Conservation (phyloP, 2,888 invertebrate species). For the Agrochola circellaris region DNA sequence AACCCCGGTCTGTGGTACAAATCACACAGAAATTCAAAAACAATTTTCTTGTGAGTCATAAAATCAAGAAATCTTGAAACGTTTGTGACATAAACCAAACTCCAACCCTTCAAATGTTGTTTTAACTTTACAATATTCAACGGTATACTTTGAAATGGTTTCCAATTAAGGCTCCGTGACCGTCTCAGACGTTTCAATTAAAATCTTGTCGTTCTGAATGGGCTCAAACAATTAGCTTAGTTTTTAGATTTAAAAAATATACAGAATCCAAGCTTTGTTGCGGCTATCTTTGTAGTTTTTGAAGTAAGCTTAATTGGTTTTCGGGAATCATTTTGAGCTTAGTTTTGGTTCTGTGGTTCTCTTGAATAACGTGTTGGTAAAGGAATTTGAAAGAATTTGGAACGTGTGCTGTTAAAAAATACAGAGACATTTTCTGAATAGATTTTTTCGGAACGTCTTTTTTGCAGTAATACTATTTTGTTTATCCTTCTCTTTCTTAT, state of each 20-base stretch:
- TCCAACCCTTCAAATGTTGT: conserved; percentile 29
- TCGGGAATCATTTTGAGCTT: conserved; percentile 38
- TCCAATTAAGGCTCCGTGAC: conserved; percentile 67
- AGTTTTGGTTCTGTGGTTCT: conserved; percentile 21
- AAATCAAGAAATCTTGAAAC: background rate
- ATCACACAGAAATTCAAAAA: background rate
- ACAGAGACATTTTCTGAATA: background rate
- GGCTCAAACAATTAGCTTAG: conserved; percentile 47
- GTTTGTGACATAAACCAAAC: conserved; percentile 24
- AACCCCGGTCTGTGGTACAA: background rate
- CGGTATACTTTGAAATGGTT: conserved; percentile 65
- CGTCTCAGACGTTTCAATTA: conserved; percentile 69
- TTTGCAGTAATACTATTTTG: background rate
- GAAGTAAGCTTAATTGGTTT: conserved; percentile 55
- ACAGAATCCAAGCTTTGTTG: conserved; percentile 37
- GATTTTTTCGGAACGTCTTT: background rate
- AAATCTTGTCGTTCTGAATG: conserved; percentile 51
- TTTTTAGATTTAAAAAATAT: conserved; percentile 31
- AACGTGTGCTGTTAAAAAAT: conserved; percentile 4
- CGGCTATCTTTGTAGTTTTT: conserved; percentile 36
- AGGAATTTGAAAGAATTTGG: background rate
- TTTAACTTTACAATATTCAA: conserved; percentile 59
- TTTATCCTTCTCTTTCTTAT: background rate
- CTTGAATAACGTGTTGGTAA: conserved; percentile 18
- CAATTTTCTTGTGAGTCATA: background rate